Base-by-base conservation (phyloP, 1,140 invertebrate species). In the Trichogramma pretiosum region DNA sequence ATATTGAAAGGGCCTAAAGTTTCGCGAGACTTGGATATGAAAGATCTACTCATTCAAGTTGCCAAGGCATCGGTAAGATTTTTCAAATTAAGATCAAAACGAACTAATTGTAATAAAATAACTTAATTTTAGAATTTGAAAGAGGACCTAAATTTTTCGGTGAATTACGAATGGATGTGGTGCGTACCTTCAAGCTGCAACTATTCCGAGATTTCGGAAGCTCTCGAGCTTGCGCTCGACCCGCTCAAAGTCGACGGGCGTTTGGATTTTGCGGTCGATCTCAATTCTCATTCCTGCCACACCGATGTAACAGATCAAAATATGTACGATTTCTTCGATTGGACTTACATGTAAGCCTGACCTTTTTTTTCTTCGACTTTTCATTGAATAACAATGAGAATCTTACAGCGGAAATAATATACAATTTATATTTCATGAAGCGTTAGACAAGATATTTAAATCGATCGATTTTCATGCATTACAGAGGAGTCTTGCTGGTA, bases 121-220 rank as follows among this genome's bases (percentile, higher is more conserved):
- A n/a, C n/a, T n/a, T n/a, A n/a, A n/a, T n/a, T n/a, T n/a, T n/a
- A 65, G 63, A 49, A 51, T 18, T 26, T 53, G 26, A 37, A 62
- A 48, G 56, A 56, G 8, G 0, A 53, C 35, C 2, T 56, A 53
- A 0, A 40, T 19, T 21, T 35, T 3, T 48, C 64, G 7, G 41
- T 57, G 1, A 22, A 48, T 1, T 67, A 63, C 51, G 59, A 60
- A 16, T 64, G 62, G 65, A 54, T 60, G 46, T 64, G 56, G 61
- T 67, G 63, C 33, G 53, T 64, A 5, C 65, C 65, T 3, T 65
- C 65, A 1, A 59, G 50, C 18, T 67, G 65, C 46, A 60, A 53
- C 17, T 26, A 53, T 9, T 39, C 46, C 13, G 61, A 66, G 9
- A 46, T 67, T 16, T 46, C 39, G 10, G 51, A 57, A 22, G 50